phyloP scores from a whole-genome alignment of 2,797 vertebrate species.

The Micrastur ruficollis region DNA sequence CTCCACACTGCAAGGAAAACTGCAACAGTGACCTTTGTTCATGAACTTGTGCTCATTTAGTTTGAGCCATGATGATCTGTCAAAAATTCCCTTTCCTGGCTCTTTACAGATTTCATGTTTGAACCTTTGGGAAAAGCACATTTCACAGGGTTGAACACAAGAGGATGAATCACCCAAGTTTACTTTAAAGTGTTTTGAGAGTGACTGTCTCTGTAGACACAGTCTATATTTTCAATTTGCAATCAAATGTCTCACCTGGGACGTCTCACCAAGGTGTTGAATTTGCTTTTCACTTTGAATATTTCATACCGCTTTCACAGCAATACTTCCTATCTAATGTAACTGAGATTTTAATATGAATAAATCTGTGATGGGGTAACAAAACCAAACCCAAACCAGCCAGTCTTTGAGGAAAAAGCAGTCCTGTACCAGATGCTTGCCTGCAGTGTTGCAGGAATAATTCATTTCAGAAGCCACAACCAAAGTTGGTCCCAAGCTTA shows the following conservation, averaged over 20 bases:
- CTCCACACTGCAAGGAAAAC: not conserved
- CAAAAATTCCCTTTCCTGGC: not conserved
- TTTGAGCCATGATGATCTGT: not conserved
- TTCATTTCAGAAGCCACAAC: not conserved
- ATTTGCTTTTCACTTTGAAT: not conserved
- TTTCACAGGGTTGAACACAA: not conserved
- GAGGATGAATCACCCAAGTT: not conserved
- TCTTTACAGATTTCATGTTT: not conserved
- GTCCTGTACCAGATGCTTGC: not conserved
- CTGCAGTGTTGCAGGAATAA: not conserved
- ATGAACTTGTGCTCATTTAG: not conserved
- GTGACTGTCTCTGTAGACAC: not conserved
- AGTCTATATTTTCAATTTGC: not conserved
- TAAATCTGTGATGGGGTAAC: not conserved
- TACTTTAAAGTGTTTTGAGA: not conserved
- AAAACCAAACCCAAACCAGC: not conserved
- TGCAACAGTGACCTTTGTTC: not conserved
- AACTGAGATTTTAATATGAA: not conserved
- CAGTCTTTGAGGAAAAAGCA: not conserved
- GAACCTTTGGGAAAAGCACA: not conserved
- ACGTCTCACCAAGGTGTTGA: not conserved
- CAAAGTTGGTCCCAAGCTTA: not conserved
- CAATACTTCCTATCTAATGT: not conserved
- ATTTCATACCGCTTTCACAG: not conserved
- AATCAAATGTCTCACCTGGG: not conserved